Conservation (phyloP, 2,888 invertebrate species). For the Eurois occulta region DNA sequence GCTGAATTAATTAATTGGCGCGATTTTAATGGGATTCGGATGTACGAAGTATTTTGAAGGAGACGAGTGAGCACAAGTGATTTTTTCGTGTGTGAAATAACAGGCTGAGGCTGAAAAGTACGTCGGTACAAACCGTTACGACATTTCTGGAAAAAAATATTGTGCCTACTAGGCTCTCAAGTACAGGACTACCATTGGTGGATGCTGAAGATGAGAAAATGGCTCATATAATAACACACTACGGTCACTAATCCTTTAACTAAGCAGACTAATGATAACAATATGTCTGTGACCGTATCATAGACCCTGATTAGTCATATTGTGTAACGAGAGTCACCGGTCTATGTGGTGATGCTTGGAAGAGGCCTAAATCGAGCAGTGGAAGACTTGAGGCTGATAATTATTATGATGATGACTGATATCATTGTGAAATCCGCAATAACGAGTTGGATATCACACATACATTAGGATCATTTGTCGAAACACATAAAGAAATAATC, state of each 20-base stretch:
- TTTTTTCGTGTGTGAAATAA: neutral
- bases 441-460: neutral
- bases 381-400: neutral
- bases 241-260: neutral
- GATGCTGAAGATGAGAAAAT: neutral
- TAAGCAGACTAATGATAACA: neutral
- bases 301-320: neutral
- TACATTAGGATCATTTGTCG: neutral
- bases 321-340: neutral
- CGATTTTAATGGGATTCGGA: conserved; percentile 21
- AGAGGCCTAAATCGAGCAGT: neutral
- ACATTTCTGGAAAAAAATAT: neutral
- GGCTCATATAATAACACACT: neutral
- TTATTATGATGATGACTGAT: neutral
- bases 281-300: neutral
- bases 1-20: conserved; percentile 32
- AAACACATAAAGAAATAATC: conserved; percentile 1
- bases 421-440: neutral
- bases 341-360: neutral
- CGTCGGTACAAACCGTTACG: too few species aligned
- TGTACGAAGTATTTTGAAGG: neutral
- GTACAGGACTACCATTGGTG: too few species aligned
- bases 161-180: too few species aligned
- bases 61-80: too few species aligned
- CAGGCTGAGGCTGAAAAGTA: neutral